Evolutionary conservation across 2,797 vertebrate genomes (phyloP).

Genomic region (Enteromius treurensis): DNA sequence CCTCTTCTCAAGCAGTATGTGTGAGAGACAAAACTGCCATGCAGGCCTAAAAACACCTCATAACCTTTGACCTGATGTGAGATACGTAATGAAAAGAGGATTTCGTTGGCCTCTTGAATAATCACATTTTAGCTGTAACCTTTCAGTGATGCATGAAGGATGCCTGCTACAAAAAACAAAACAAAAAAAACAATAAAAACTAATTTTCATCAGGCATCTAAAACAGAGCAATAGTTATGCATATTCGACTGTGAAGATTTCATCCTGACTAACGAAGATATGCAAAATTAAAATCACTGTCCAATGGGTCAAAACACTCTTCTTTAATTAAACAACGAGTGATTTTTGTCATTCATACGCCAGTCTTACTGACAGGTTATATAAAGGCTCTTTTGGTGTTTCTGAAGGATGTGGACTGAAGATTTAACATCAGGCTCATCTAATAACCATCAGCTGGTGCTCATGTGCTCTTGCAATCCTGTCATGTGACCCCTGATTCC

Average conservation of each 20-base stretch:
- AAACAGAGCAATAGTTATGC: neutral
- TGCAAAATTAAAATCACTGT: neutral
- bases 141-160: neutral
- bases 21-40: neutral
- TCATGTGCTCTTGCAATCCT: conserved; percentile 77
- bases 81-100: neutral
- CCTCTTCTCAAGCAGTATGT: neutral
- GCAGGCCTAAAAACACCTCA: neutral
- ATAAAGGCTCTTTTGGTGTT: neutral
- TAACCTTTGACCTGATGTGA: neutral
- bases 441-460: conserved; percentile 86
- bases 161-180: neutral
- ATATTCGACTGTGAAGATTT: neutral
- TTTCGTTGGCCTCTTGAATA: neutral
- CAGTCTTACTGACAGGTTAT: neutral
- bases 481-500: conserved; percentile 74
- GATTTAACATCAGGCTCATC: conserved; percentile 53
- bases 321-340: neutral
- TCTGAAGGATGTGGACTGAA: neutral
- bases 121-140: neutral
- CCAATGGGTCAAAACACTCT: neutral
- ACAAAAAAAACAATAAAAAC: neutral
- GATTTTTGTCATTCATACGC: neutral
- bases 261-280: neutral
- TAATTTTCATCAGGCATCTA: neutral